Base-by-base conservation (phyloP, 2,113 vertebrate genomes). In the Microtus ochrogaster region DNA sequence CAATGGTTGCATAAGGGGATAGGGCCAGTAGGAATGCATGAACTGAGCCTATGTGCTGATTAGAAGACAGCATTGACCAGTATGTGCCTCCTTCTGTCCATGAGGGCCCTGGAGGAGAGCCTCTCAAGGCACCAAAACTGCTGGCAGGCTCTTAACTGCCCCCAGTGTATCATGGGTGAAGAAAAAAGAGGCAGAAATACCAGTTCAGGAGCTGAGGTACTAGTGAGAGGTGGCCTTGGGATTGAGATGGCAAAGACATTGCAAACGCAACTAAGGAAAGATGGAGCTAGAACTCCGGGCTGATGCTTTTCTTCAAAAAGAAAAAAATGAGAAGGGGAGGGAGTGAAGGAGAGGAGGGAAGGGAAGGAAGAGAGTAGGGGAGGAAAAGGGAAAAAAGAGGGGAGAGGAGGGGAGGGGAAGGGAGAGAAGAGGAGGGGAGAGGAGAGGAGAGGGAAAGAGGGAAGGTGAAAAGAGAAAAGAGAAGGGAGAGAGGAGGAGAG, bases 1-100 rank as follows among this genome's bases (percentile, higher is more conserved):
- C 30, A 2, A 0, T 17, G 28, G 6, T 36, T 3, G 28, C 7
- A 36, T 5, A 0, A 0, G 1, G 28, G 47, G 47, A 10, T 81
- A 5, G 55, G 24, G 17, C 26, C 0, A 0, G 66, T 52, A 41
- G 21, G n/a, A 30, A 3, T 13, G 11, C 44, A 49, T 22, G 16
- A 16, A 24, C 7, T 11, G 0, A 74, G 36, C 5, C 22, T 7
- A 11, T n/a, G 41, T 44, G 2, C 52, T 17, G 36, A n/a, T 41
- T 61, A 33, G 78, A 66, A 33, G 68, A 44, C 33, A 2, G 1
- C 9, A 0, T 6, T 5, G 68, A 4, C 7, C 0, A n/a, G 0
- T 41, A 52, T 26, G 21, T 49, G 21, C 11, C 72, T 78, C 12
- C 63, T 49, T 7, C 65, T 11, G 30, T 36, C 49, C 19, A 2